Percentiles rank a stretch among this genome's conserved stretches.
Evolutionary conservation across 1,140 invertebrate genomes (phyloP).

Genomic region (Hylyphantes graminicola): DNA sequence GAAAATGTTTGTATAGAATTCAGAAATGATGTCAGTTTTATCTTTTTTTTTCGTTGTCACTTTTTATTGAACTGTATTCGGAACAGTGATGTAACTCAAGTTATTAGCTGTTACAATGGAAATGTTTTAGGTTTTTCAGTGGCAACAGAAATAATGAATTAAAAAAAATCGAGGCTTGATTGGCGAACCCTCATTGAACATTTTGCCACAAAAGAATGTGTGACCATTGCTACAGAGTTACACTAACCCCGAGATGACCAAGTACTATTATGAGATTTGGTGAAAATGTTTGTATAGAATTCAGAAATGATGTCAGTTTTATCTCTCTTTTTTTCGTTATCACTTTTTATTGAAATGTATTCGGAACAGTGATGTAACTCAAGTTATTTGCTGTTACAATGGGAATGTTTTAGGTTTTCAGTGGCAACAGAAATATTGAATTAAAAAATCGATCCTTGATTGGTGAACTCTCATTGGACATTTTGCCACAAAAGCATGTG

Average conservation of each 20-base stretch:
- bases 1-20: conserved; percentile 7
- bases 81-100: conserved; percentile 9
- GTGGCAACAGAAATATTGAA: not conserved
- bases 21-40: not conserved
- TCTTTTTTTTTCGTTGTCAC: not conserved
- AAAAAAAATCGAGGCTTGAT: too few species aligned
- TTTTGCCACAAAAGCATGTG: not conserved
- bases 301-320: not conserved
- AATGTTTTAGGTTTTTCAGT: not conserved
- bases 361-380: conserved; percentile 1
- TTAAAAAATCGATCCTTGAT: too few species aligned
- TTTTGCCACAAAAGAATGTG: not conserved
- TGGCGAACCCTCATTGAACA: conserved; percentile 10
- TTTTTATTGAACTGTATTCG: not conserved
- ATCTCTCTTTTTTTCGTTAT: not conserved
- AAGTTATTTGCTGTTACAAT: not conserved
- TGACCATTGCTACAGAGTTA: not conserved
- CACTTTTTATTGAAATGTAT: not conserved
- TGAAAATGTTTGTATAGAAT: conserved; percentile 4
- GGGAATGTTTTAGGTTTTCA: not conserved
- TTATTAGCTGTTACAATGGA: not conserved
- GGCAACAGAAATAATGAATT: not conserved
- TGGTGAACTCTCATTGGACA: not conserved
- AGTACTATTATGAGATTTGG: not conserved
- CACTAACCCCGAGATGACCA: not conserved